Conservation (phyloP, 2,113 vertebrate species). For the Thunnus maccoyii region DNA sequence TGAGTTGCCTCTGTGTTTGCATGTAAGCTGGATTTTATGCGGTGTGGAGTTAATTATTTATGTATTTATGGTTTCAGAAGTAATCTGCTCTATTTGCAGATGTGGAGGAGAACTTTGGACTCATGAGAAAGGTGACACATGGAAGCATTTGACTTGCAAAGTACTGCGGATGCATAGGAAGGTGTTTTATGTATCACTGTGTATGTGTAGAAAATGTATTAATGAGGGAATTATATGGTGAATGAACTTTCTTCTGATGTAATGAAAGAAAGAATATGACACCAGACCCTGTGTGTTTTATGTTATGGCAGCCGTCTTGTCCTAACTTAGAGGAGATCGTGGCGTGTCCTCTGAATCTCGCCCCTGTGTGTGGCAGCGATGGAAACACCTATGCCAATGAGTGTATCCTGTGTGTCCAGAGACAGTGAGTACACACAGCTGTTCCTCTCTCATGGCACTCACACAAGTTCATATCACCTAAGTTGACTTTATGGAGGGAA, state of each 20-base stretch:
- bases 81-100: conserved; percentile 55
- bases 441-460: conserved; percentile 3
- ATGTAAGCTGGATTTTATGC: not conserved
- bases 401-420: conserved; percentile 86
- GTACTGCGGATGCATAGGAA: too few relatives aligned
- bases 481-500: not conserved
- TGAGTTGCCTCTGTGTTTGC: not conserved
- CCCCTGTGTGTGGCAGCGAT: conserved; percentile 87
- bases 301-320: conserved; percentile 74
- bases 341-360: conserved; percentile 84
- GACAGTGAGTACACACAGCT: conserved; percentile 78
- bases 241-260: too few relatives aligned
- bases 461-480: not conserved
- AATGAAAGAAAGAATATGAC: too few relatives aligned
- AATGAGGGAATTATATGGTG: too few relatives aligned
- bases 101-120: conserved; percentile 21
- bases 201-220: not conserved
- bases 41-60: not conserved
- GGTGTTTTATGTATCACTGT: too few relatives aligned
- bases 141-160: too few relatives aligned
- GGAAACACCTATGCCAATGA: conserved; percentile 88
- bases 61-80: not conserved
- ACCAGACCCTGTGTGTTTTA: not conserved
- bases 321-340: conserved; percentile 28
- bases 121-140: conserved; percentile 63